A percentile compares a stretch with the other conserved stretches of the same genome.
Conservation (phyloP, 1,140 invertebrate species). For the Eumaeus atala region DNA sequence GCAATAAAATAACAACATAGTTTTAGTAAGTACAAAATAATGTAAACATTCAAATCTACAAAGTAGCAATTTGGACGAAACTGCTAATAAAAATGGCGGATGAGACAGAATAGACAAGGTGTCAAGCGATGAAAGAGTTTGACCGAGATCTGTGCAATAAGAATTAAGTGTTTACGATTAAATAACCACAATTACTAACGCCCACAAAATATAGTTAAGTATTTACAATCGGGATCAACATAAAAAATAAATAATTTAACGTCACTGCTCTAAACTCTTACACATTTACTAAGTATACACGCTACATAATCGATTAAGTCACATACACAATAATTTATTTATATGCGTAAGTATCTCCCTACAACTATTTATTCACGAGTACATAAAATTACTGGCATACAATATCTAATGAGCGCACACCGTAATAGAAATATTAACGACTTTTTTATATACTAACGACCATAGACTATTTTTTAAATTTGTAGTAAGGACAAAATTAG, state of each 20-base stretch:
- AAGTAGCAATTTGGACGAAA: constrained; percentile 12
- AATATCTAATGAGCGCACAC: constrained; percentile 37
- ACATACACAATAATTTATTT: constrained; percentile 65
- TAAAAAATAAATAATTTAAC: constrained; percentile 73
- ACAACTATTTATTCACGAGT: constrained; percentile 46
- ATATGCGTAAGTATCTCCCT: constrained; percentile 42
- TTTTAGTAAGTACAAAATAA: constrained; percentile 26
- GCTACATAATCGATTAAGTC: constrained; percentile 57
- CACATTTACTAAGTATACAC: constrained; percentile 63
- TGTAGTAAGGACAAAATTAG: neutral
- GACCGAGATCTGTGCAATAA: constrained; percentile 53
- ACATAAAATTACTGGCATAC: constrained; percentile 65
- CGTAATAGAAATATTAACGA: constrained; percentile 11
- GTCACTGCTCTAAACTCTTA: constrained; percentile 63
- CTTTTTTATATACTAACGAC: neutral
- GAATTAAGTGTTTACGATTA: constrained; percentile 55
- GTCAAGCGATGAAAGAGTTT: constrained; percentile 38
- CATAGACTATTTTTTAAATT: neutral
- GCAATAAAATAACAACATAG: constrained; percentile 30
- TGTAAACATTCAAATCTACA: constrained; percentile 18
- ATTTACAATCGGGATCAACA: constrained; percentile 69
- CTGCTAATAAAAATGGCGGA: constrained; percentile 11
- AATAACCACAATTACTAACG: constrained; percentile 65
- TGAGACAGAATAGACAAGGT: neutral
- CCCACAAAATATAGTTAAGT: constrained; percentile 63